phyloP scores from a whole-genome alignment of 2,888 invertebrate genomes.

The Esperia sulphurella region DNA sequence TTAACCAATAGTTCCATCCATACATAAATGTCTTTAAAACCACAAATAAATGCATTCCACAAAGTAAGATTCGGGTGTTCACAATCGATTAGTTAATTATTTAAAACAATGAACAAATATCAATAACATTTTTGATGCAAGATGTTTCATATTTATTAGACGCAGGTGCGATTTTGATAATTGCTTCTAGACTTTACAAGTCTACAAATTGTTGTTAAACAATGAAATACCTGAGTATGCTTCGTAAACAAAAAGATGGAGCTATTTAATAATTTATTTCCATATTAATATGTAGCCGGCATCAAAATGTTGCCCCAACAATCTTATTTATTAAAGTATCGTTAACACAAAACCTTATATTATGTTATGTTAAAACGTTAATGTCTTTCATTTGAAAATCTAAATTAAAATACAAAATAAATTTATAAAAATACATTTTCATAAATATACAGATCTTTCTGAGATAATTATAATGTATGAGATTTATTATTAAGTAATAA shows the following conservation, averaged over 20 bases:
- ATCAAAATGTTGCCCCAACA: no score
- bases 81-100: not conserved
- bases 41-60: conserved; percentile 16
- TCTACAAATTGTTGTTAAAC: no score
- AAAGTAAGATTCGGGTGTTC: conserved; percentile 9
- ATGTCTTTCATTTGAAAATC: conserved; percentile 45
- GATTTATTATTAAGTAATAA: not conserved
- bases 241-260: no score
- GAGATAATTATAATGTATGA: conserved; percentile 19
- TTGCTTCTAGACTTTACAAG: no score
- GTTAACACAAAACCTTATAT: conserved; percentile 16
- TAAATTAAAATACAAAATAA: conserved; percentile 8
- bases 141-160: conserved; percentile 21
- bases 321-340: no score
- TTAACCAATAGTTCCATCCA: not conserved
- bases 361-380: conserved; percentile 46
- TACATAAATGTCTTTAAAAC: conserved; percentile 6
- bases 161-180: no score
- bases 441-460: conserved; percentile 31
- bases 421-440: conserved; percentile 3
- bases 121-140: conserved; percentile 1
- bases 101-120: not conserved
- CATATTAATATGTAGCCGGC: no score
- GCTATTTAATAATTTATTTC: no score
- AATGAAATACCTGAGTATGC: no score